Percentiles rank a stretch among this genome's conserved stretches.
Conservation (phyloP, 2,888 invertebrate genomes). For the Panzeria rudis region DNA sequence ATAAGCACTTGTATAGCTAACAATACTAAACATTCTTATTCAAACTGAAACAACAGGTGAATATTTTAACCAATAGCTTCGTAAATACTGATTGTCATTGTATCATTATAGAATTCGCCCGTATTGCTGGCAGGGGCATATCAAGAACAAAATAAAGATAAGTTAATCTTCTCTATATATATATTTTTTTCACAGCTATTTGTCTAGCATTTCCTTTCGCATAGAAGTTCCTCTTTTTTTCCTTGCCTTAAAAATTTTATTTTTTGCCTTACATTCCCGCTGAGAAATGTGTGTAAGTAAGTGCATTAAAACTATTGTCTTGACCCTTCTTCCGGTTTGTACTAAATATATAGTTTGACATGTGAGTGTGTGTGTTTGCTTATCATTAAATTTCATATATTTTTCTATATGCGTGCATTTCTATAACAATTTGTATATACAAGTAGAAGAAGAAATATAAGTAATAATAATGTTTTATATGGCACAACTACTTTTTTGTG, state of each 20-base stretch:
- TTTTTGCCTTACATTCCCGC: conserved; percentile 1
- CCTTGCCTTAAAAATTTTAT: conserved; percentile 1
- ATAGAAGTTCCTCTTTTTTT: conserved; percentile 25
- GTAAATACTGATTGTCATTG: conserved; percentile 1
- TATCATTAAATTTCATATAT: conserved; percentile 53
- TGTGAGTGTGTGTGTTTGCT: not conserved
- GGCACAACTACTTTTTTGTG: conserved; percentile 61
- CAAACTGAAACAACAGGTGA: conserved; percentile 53
- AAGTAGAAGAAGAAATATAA: not conserved
- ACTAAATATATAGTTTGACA: not conserved
- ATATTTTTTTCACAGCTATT: conserved; percentile 57
- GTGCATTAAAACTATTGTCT: conserved; percentile 43
- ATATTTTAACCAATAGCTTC: not conserved
- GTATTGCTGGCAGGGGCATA: not conserved
- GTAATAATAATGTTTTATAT: conserved; percentile 62
- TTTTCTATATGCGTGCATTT: conserved; percentile 17
- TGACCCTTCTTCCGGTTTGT: conserved; percentile 71
- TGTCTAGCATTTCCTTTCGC: conserved; percentile 68
- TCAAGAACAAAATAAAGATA: conserved; percentile 50
- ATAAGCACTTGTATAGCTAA: not conserved
- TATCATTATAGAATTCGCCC: not conserved
- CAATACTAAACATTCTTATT: not conserved
- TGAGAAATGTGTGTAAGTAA: conserved; percentile 44
- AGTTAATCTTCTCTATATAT: conserved; percentile 58
- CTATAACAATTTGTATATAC: not conserved